These are phyloP conservation scores for Erythrolamprus reginae DNA, from an alignment of 2,113 vertebrate genomes.

Conservation along the genomic window DNA sequence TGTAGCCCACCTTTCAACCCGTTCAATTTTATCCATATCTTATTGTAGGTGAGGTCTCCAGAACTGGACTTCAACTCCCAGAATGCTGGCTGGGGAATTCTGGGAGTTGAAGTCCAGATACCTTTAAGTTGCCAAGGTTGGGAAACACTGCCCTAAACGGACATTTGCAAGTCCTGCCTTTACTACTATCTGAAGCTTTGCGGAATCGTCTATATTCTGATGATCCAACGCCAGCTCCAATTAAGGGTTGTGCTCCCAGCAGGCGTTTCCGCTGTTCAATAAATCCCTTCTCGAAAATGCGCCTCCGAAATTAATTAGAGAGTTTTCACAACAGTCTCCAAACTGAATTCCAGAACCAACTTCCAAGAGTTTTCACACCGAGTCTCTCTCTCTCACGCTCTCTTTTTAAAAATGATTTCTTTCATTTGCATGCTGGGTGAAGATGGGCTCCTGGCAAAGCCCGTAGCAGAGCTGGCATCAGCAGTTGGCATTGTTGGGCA, in stretches of 20 bases:
- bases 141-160: too few species aligned
- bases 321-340: not conserved
- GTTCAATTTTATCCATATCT: too few species aligned
- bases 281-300: not conserved
- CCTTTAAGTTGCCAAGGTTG: too few species aligned
- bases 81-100: too few species aligned
- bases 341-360: not conserved
- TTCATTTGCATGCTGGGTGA: not conserved
- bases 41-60: too few species aligned
- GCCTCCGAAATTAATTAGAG: not conserved
- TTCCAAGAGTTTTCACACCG: not conserved
- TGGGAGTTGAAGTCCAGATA: too few species aligned
- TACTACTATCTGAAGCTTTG: not conserved
- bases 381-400: too few species aligned
- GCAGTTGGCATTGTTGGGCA: not conserved
- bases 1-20: too few species aligned
- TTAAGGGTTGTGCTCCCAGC: not conserved
- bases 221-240: not conserved
- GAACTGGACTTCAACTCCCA: too few species aligned
- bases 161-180: not conserved
- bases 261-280: not conserved
- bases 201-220: not conserved
- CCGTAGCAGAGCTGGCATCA: not conserved
- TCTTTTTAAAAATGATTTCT: not conserved
- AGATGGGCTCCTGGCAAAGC: not conserved